Evolutionary conservation across 2,797 vertebrate species (phyloP).

Genomic region (Rousettus madagascariensis): DNA sequence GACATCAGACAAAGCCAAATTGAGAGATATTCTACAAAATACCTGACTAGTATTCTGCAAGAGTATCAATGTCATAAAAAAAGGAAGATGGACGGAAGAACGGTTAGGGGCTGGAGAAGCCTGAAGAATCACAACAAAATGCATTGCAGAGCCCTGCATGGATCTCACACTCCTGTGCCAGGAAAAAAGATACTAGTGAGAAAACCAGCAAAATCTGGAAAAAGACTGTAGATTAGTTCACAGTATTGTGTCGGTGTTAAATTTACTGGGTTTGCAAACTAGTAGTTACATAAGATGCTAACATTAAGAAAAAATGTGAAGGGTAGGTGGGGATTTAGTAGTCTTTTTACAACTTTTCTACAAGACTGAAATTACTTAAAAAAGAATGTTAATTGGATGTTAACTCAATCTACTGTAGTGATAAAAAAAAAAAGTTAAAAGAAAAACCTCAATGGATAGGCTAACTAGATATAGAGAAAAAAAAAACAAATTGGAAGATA

Average conservation of each 20-base stretch:
- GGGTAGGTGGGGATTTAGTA: not conserved
- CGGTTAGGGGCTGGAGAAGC: not conserved
- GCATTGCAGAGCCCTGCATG: too few relatives aligned
- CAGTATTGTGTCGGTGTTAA: fast-evolving
- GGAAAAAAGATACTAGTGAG: not conserved
- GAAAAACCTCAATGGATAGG: not conserved
- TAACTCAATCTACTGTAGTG: too few relatives aligned
- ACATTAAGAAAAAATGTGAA: not conserved
- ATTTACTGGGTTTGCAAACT: not conserved
- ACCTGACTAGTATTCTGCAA: not conserved
- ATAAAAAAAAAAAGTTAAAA: not conserved
- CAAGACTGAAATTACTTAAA: not conserved
- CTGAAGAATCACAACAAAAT: not conserved
- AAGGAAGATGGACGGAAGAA: not conserved
- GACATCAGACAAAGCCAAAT: not conserved
- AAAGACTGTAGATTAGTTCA: not conserved
- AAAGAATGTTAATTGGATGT: not conserved
- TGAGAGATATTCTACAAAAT: not conserved
- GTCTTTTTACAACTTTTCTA: not conserved
- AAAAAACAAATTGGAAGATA: not conserved
- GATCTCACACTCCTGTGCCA: not conserved
- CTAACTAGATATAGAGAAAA: not conserved
- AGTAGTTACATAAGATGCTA: not conserved
- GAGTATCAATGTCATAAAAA: not conserved
- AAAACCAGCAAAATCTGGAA: not conserved